These are phyloP conservation scores for Oligia fasciuncula DNA, from an alignment of 2,888 invertebrate genomes.

Conservation along the genomic window DNA sequence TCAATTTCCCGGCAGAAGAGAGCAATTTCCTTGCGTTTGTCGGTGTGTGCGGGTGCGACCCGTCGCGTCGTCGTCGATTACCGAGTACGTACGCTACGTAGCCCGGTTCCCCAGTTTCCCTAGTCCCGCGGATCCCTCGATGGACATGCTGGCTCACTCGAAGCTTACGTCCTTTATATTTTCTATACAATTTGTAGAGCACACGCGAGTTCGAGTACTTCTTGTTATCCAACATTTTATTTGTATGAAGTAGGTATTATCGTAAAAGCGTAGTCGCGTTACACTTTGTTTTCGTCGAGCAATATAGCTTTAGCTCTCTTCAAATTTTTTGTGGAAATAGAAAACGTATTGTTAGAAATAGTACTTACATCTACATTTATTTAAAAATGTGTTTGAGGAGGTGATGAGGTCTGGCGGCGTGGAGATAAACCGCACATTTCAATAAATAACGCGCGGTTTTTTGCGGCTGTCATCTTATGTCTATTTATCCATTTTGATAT, in stretches of 20 bases:
- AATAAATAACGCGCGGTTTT: constrained; percentile 34
- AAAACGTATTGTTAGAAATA: not conserved
- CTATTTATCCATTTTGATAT: constrained; percentile 38
- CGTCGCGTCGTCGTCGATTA: constrained; percentile 57
- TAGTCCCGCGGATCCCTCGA: constrained; percentile 47
- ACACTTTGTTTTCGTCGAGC: constrained; percentile 43
- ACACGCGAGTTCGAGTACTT: constrained; percentile 46
- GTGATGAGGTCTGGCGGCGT: constrained; percentile 30
- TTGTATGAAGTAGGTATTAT: constrained; percentile 53
- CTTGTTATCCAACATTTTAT: constrained; percentile 60
- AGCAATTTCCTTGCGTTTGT: constrained; percentile 87
- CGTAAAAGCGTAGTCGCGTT: constrained; percentile 46
- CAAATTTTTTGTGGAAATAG: constrained; percentile 12
- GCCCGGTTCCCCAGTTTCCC: constrained; percentile 38
- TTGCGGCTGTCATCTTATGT: constrained; percentile 21
- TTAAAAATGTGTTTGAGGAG: constrained; percentile 30
- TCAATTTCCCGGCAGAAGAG: constrained; percentile 83
- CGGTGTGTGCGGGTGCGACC: constrained; percentile 63
- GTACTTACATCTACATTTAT: constrained; percentile 19
- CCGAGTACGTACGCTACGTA: constrained; percentile 31
- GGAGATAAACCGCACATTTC: constrained; percentile 37
- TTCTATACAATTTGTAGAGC: constrained; percentile 55
- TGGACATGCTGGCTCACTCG: constrained; percentile 55
- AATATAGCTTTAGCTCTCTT: constrained; percentile 30
- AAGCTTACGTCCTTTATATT: constrained; percentile 52